Evolutionary conservation across 2,797 vertebrate species (phyloP).

Genomic region (Centroberyx gerrardi): DNA sequence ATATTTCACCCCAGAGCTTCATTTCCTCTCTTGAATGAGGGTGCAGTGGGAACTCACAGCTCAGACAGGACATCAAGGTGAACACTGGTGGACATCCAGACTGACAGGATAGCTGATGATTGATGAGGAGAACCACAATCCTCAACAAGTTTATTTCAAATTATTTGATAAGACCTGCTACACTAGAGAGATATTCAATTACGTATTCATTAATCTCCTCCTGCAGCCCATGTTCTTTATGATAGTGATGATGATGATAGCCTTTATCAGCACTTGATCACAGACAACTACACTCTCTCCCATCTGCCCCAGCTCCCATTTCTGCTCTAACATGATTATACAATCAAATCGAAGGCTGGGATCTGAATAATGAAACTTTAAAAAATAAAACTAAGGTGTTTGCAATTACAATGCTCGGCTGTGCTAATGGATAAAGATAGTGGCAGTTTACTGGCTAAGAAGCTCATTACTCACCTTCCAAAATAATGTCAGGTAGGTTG

Average conservation of each 20-base stretch:
- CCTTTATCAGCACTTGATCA: conserved; percentile 55
- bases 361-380: conserved; percentile 20
- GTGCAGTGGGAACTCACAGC: not conserved
- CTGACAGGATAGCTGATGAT: conserved; percentile 67
- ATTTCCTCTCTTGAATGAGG: conserved; percentile 19
- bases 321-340: conserved; percentile 30
- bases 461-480: conserved; percentile 24
- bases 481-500: not conserved
- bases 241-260: conserved; percentile 42
- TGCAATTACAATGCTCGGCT: conserved; percentile 4
- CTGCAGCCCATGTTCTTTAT: conserved; percentile 35
- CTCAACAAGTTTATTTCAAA: conserved; percentile 63
- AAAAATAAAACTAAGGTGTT: conserved; percentile 1
- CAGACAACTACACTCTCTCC: conserved; percentile 32
- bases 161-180: conserved; percentile 75
- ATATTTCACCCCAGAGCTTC: not conserved
- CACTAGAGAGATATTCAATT: conserved; percentile 67
- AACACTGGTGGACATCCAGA: conserved; percentile 20
- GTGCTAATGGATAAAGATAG: conserved; percentile 18
- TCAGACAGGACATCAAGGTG: conserved; percentile 34
- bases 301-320: not conserved
- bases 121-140: conserved; percentile 60
- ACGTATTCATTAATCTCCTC: conserved; percentile 55
- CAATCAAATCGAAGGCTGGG: conserved; percentile 24
- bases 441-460: conserved; percentile 11